These are phyloP conservation scores for Creontiades dilutus DNA, from an alignment of 2,888 invertebrate genomes.

Conservation along the genomic window DNA sequence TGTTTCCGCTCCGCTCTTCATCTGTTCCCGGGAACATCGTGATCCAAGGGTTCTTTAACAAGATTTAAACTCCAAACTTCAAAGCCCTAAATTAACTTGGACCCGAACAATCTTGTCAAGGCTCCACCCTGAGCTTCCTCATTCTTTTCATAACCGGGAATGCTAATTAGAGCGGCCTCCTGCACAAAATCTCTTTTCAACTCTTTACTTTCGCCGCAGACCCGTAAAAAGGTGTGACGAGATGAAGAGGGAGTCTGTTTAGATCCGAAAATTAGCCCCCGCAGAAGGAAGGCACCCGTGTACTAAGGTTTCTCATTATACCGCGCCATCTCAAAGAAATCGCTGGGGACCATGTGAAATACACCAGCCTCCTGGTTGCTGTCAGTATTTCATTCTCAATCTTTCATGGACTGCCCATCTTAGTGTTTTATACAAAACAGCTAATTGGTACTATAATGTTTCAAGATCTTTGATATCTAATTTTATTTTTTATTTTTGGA, in stretches of 20 bases:
- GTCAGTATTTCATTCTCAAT: background rate
- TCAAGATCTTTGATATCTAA: too few relatives aligned
- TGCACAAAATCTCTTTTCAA: slow-evolving; percentile 23
- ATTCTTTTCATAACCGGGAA: slow-evolving; percentile 39
- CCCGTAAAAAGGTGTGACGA: slow-evolving; percentile 20
- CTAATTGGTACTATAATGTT: too few relatives aligned
- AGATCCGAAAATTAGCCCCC: slow-evolving; percentile 1
- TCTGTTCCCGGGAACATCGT: background rate
- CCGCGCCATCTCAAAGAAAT: background rate
- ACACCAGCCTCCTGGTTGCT: background rate
- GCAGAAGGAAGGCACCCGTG: background rate
- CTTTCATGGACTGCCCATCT: too few relatives aligned
- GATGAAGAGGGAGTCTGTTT: slow-evolving; percentile 25
- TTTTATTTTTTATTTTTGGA: too few relatives aligned
- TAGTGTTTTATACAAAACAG: too few relatives aligned
- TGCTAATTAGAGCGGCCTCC: background rate
- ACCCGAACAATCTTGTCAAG: slow-evolving; percentile 23
- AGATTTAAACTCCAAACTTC: slow-evolving; percentile 26
- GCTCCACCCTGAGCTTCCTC: background rate
- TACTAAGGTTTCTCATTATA: background rate
- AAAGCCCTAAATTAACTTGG: slow-evolving; percentile 35
- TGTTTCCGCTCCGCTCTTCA: too few relatives aligned
- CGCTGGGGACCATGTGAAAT: background rate
- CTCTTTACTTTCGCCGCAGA: background rate
- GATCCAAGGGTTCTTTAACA: background rate